Evolutionary conservation across 2,888 invertebrate genomes (phyloP).

Genomic region (Phaedon cochleariae): DNA sequence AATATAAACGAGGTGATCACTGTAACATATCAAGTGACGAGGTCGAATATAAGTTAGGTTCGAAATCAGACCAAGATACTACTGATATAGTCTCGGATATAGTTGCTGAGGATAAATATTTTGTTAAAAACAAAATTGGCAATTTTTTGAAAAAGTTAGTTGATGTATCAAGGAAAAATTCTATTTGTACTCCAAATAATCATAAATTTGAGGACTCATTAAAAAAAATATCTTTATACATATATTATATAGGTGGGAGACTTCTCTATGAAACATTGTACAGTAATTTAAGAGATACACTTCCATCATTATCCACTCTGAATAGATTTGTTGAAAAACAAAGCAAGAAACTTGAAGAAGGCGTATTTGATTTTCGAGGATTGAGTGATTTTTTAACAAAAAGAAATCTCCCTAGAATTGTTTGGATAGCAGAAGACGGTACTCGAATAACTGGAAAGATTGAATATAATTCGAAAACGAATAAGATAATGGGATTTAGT

Average conservation of each 20-base stretch:
- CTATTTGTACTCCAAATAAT: background rate
- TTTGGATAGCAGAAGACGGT: conserved; percentile 41
- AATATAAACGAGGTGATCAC: too few species aligned
- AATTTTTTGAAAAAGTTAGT: background rate
- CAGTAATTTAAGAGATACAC: conserved; percentile 26
- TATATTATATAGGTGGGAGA: conserved; percentile 35
- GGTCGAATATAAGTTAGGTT: too few species aligned
- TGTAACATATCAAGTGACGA: too few species aligned
- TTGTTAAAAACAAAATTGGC: background rate
- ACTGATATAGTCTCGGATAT: too few species aligned
- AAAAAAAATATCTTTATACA: conserved; percentile 35
- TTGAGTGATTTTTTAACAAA: conserved; percentile 22
- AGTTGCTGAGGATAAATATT: too few species aligned
- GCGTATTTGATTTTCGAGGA: conserved; percentile 30
- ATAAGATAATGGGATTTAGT: conserved; percentile 42
- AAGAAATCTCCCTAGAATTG: conserved; percentile 33
- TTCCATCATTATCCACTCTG: conserved; percentile 35
- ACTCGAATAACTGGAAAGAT: conserved; percentile 40
- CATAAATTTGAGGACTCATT: background rate
- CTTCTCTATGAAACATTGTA: conserved; percentile 35
- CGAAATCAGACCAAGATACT: too few species aligned
- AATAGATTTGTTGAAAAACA: too few species aligned
- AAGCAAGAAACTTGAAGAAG: too few species aligned
- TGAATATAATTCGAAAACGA: conserved; percentile 41
- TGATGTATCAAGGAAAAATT: background rate